These are phyloP conservation scores for Dromaius novaehollandiae DNA, from an alignment of 2,113 vertebrate genomes.

Conservation along the genomic window DNA sequence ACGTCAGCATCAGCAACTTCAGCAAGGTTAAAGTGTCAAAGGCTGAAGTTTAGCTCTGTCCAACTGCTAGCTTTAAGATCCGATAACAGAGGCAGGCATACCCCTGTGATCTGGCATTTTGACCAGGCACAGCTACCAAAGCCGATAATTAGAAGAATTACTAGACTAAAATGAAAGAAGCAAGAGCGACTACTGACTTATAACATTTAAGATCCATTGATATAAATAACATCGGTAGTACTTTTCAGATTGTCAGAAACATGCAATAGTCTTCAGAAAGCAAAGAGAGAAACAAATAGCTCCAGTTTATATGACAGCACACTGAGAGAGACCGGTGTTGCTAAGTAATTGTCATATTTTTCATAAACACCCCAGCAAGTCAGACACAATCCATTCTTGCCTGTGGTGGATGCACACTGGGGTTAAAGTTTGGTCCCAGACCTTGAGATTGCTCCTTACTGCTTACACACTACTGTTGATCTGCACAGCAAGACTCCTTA, in stretches of 20 bases:
- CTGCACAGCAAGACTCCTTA: background rate
- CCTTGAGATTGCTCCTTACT: background rate
- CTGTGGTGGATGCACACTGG: background rate
- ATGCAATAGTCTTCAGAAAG: background rate
- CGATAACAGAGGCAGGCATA: background rate
- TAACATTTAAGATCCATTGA: background rate
- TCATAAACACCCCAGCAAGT: background rate
- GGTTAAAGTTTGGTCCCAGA: background rate
- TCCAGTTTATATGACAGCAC: background rate
- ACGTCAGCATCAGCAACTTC: slow-evolving; percentile 59
- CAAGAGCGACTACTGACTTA: background rate
- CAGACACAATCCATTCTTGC: background rate
- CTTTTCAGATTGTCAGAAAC: background rate
- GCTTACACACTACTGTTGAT: background rate
- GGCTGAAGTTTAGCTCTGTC: slow-evolving; percentile 53
- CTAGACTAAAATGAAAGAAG: background rate
- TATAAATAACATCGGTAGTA: background rate
- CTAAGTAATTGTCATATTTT: background rate
- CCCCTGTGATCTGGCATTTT: background rate
- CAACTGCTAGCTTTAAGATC: background rate
- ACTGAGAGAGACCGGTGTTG: background rate
- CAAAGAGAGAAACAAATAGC: background rate
- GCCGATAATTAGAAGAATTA: background rate
- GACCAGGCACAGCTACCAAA: background rate
- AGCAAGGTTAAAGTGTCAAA: slow-evolving; percentile 28